Evolutionary conservation across 2,113 vertebrate genomes (phyloP).

Genomic region (Anas platyrhynchos): DNA sequence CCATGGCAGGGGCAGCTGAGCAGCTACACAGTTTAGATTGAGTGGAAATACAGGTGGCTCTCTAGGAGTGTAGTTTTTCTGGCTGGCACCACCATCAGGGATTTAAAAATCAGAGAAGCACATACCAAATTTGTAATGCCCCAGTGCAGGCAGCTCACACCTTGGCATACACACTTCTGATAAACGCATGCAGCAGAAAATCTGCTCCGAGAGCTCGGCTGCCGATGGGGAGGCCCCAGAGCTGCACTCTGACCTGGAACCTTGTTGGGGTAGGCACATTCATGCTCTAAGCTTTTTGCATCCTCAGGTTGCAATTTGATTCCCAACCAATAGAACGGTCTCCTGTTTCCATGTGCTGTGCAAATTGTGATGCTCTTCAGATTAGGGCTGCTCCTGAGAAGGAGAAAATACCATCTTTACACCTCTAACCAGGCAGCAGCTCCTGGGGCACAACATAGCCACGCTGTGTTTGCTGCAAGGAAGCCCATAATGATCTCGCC

Average conservation of each 20-base stretch:
- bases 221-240: neutral
- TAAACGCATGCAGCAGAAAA: neutral
- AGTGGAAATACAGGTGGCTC: neutral
- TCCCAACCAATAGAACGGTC: neutral
- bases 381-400: neutral
- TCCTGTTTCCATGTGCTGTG: neutral
- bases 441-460: conserved; percentile 72
- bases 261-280: neutral
- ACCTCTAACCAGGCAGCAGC: conserved; percentile 49
- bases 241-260: neutral
- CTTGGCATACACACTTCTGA: rapidly evolving
- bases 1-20: rapidly evolving
- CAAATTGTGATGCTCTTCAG: conserved; percentile 25
- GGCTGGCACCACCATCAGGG: neutral
- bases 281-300: neutral
- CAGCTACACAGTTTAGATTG: neutral
- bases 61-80: neutral
- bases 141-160: neutral
- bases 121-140: neutral
- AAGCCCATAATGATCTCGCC: conserved; percentile 74
- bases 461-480: conserved; percentile 61
- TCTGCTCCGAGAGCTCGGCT: neutral
- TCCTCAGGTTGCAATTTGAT: neutral
- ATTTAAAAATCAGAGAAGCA: neutral
- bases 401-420: conserved; percentile 30